These are phyloP conservation scores for Agrotis segetum DNA, from an alignment of 2,888 invertebrate genomes.

Conservation along the genomic window DNA sequence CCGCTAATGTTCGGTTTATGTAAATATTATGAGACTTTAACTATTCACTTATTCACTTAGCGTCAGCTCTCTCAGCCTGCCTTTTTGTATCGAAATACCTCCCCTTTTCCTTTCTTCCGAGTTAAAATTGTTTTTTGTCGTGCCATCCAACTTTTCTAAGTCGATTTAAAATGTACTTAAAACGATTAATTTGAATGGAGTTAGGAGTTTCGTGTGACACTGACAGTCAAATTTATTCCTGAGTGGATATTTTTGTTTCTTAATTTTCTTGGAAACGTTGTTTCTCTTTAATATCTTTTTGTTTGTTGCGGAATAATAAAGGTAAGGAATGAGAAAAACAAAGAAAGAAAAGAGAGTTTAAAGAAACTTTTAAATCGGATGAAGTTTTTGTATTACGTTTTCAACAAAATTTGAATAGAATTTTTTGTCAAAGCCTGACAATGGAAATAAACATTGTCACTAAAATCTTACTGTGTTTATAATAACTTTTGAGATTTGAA, in stretches of 20 bases:
- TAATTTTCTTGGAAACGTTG: constrained; percentile 63
- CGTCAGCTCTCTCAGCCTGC: constrained; percentile 82
- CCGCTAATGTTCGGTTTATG: constrained; percentile 89
- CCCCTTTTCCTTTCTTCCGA: constrained; percentile 74
- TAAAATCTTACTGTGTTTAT: neutral
- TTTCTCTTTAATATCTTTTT: constrained; percentile 65
- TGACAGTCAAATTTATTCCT: constrained; percentile 73
- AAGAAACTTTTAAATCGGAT: constrained; percentile 58
- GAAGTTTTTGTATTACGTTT: constrained; percentile 53
- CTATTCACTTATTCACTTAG: constrained; percentile 90
- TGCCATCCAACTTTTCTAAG: constrained; percentile 76
- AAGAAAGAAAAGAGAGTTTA: constrained; percentile 51
- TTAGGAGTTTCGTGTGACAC: constrained; percentile 73
- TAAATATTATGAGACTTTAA: constrained; percentile 90
- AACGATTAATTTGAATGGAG: constrained; percentile 79
- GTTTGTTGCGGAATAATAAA: constrained; percentile 62
- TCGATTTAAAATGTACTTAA: constrained; percentile 79
- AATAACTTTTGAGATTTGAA: neutral
- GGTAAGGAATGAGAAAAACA: constrained; percentile 56
- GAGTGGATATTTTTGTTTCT: constrained; percentile 67
- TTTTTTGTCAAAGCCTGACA: constrained; percentile 25
- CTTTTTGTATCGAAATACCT: constrained; percentile 84
- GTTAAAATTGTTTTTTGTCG: constrained; percentile 76
- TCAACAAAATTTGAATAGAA: constrained; percentile 29
- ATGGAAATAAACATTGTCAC: constrained; percentile 13